A percentile compares a stretch with the other conserved stretches of the same genome.
Conservation (phyloP, 23 tunicate genomes). For the Trididemnum nubilum region DNA sequence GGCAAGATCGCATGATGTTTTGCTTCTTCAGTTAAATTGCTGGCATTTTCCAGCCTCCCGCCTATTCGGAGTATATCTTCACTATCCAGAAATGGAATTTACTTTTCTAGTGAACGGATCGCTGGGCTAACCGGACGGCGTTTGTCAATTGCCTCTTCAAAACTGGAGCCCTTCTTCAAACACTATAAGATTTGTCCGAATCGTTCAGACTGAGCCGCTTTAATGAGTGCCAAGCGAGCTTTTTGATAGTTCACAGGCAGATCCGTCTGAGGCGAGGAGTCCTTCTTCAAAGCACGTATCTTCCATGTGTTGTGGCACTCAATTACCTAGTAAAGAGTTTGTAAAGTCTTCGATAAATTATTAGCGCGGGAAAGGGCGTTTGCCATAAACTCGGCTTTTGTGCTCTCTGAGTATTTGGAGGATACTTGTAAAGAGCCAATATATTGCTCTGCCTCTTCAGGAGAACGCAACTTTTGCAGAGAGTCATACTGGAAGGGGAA, state of each 20-base stretch:
- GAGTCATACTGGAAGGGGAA: not conserved
- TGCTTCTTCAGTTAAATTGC: too few species aligned
- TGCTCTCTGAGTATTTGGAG: too few species aligned
- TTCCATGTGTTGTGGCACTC: not conserved
- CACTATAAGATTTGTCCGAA: not conserved
- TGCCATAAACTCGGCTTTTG: not conserved
- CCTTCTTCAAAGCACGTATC: not conserved
- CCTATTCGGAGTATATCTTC: too few species aligned
- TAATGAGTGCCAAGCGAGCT: not conserved
- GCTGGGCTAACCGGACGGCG: not conserved
- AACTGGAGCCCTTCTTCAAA: not conserved
- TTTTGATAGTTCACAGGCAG: too few species aligned
- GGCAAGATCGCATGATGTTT: too few species aligned
- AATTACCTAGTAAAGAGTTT: not conserved
- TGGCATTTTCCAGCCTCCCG: too few species aligned
- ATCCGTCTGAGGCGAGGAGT: not conserved
- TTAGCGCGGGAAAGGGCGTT: not conserved
- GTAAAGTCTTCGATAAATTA: not conserved
- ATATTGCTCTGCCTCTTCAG: slow-evolving; percentile 12
- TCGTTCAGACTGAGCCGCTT: not conserved
- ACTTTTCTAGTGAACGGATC: not conserved
- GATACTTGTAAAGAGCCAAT: not conserved
- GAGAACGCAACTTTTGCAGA: not conserved
- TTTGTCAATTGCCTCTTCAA: not conserved
- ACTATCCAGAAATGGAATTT: too few species aligned